phyloP scores from a whole-genome alignment of 1,140 invertebrate genomes.

The Babylonia areolata region DNA sequence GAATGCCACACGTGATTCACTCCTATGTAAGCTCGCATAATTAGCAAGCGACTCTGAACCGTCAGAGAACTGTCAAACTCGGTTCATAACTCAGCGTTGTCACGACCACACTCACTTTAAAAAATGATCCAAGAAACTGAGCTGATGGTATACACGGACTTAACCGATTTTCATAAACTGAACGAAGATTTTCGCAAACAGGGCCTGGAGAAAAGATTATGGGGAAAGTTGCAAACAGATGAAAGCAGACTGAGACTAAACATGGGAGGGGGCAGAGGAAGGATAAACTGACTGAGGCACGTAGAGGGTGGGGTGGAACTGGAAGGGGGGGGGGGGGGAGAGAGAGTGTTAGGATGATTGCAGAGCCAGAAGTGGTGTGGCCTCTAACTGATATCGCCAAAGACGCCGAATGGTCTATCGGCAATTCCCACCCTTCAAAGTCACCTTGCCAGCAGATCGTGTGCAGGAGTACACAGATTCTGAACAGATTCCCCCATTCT shows the following conservation, averaged over 20 bases:
- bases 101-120: no score
- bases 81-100: no score
- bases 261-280: neutral
- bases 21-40: no score
- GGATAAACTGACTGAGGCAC: neutral
- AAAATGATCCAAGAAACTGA: no score
- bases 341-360: neutral
- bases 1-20: no score
- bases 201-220: neutral
- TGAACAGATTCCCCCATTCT: neutral
- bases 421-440: neutral
- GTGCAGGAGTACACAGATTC: neutral
- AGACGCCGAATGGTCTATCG: neutral
- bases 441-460: neutral
- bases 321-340: neutral
- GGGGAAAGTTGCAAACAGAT: neutral
- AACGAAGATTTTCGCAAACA: no score
- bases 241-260: neutral
- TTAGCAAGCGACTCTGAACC: no score
- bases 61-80: no score
- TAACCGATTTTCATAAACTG: no score
- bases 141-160: no score
- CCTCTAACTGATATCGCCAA: no score
- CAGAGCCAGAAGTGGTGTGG: neutral
- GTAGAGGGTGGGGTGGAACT: neutral